phyloP scores from a whole-genome alignment of 2,797 vertebrate species.

The Pseudotriccus pelzelni region DNA sequence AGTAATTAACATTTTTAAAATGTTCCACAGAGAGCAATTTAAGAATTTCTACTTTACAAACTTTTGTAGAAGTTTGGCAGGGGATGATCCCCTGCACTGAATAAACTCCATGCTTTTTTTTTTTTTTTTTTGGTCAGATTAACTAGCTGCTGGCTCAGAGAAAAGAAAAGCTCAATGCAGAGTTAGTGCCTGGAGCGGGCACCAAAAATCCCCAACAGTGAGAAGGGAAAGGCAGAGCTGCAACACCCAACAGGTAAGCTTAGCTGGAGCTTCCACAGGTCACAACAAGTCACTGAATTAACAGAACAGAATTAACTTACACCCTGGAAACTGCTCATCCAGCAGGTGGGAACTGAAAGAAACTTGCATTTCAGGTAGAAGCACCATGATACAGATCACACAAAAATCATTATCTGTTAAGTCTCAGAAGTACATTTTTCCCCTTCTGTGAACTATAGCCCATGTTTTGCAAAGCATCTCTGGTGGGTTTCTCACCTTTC shows the following conservation, averaged over 20 bases:
- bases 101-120: neutral
- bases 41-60: neutral
- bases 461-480: neutral
- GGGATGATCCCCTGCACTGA: neutral
- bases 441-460: neutral
- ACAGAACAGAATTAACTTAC: neutral
- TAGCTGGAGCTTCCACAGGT: constrained; percentile 9
- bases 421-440: rapidly evolving
- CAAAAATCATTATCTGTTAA: neutral
- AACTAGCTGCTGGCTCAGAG: neutral
- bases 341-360: neutral
- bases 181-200: neutral
- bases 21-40: neutral
- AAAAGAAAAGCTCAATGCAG: neutral
- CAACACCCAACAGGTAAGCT: neutral
- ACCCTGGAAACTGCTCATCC: neutral
- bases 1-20: neutral
- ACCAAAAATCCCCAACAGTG: neutral
- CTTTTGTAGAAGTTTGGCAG: neutral
- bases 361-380: neutral
- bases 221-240: neutral
- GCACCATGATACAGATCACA: neutral
- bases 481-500: constrained; percentile 85
- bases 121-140: neutral
- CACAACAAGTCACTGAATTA: neutral